These are phyloP conservation scores for Andrena marginata DNA, from an alignment of 2,888 invertebrate genomes.

Conservation along the genomic window DNA sequence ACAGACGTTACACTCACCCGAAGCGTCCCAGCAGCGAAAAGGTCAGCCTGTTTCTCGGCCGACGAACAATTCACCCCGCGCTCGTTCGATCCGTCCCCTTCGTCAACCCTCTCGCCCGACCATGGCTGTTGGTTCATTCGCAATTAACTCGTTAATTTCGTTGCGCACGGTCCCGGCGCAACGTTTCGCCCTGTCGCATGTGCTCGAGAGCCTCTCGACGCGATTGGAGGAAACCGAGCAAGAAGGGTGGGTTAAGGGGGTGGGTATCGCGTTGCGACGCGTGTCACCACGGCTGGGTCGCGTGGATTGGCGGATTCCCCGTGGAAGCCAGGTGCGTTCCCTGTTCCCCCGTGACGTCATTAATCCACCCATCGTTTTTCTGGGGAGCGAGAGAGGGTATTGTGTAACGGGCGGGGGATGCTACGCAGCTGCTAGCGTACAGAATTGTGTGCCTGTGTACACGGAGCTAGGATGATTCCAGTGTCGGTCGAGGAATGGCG, in stretches of 20 bases:
- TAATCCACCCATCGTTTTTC: constrained; percentile 83
- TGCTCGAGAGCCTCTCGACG: constrained; percentile 15
- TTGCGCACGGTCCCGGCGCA: not conserved
- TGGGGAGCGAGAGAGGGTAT: constrained; percentile 76
- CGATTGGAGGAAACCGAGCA: constrained; percentile 47
- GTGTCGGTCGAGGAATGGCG: constrained; percentile 68
- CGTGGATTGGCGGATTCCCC: constrained; percentile 77
- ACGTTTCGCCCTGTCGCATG: not conserved
- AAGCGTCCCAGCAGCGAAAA: constrained; percentile 23
- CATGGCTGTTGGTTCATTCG: constrained; percentile 32
- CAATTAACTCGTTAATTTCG: constrained; percentile 54
- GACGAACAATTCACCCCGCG: constrained; percentile 27
- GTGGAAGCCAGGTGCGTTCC: constrained; percentile 82
- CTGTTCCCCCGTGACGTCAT: constrained; percentile 81
- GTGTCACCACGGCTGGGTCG: constrained; percentile 66
- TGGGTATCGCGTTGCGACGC: constrained; percentile 38
- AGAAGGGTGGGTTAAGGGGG: constrained; percentile 27
- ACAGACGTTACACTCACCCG: too few species aligned
- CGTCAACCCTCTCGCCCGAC: constrained; percentile 34
- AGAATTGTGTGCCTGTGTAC: constrained; percentile 20
- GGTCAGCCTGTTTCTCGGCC: constrained; percentile 15
- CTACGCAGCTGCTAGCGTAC: constrained; percentile 81
- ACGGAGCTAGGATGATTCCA: constrained; percentile 50
- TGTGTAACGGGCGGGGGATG: constrained; percentile 83
- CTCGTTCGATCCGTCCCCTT: constrained; percentile 44